Base-by-base conservation (phyloP, 2,113 vertebrate species). In the Gnathonemus echidnorhynchus region DNA sequence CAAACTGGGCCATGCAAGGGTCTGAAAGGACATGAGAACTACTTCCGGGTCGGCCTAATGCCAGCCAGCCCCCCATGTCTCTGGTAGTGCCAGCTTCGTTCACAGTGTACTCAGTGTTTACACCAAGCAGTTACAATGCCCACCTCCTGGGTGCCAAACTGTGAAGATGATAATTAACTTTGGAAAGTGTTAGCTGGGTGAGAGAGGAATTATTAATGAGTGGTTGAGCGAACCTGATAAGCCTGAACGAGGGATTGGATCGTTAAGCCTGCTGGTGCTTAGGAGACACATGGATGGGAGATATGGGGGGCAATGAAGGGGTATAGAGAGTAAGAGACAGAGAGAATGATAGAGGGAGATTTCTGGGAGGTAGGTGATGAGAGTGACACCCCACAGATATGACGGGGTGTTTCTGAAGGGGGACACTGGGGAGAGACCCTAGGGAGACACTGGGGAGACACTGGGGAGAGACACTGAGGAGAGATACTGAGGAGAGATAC, bases 101-200 rank as follows among this genome's bases (percentile, higher is more conserved):
- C 35, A 83, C 88, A 39, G 74, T 42, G 74, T 42, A 42, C 17
- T 35, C 13, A 77, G 35, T 39, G 74, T 87, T 50, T 42, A 66
- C 52, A 84, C 85, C 7, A 56, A 70, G 56, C 27, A 88, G 86
- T 91, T 77, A 89, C 19, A 11, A 70, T 5, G 17, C 19, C 87
- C 3, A 0, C 8, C 17, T 70, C 24, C 17, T n/a, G 83, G 80
- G 52, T 89, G 17, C 17, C 31, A 46, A 90, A 89, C 53, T 89
- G 88, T 88, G 58, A 80, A 83, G 48, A 58, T 74, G 48, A 84
- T 91, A 74, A 89, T 89, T 77, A 66, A 27, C 46, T 77, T n/a
- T 48, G 87, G 56, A 88, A 50, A 52, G 17, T 86, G n/a, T 66
- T 90, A 24, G 15, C 89, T 74, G 5, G 21, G 80, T 2, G 15